Conservation (phyloP, 1,140 invertebrate species). For the Diorhabda carinulata region DNA sequence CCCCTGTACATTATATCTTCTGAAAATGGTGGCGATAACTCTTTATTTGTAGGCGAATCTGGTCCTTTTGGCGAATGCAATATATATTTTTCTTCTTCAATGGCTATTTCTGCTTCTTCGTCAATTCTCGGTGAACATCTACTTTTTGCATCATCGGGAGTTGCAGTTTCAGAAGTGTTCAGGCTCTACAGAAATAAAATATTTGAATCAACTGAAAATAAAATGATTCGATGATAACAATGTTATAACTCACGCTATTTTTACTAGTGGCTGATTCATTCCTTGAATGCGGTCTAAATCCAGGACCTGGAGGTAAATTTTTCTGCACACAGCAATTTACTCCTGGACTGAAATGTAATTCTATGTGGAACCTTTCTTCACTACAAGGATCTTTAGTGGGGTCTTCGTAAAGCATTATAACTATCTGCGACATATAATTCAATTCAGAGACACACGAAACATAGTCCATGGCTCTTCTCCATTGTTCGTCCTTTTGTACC, state of each 20-base stretch:
- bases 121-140: slow-evolving; percentile 61
- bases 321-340: slow-evolving; percentile 95
- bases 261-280: slow-evolving; percentile 66
- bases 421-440: slow-evolving; percentile 99
- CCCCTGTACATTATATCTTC: slow-evolving; percentile 15
- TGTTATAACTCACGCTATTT: slow-evolving; percentile 44
- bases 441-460: slow-evolving; percentile 95
- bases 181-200: slow-evolving; percentile 30
- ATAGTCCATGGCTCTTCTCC: slow-evolving; percentile 97
- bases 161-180: slow-evolving; percentile 44
- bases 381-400: slow-evolving; percentile 89
- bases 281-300: slow-evolving; percentile 85
- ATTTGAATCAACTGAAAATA: not conserved
- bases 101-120: slow-evolving; percentile 56
- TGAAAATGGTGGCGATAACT: slow-evolving; percentile 16
- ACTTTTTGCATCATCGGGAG: slow-evolving; percentile 44
- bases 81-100: slow-evolving; percentile 38
- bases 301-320: slow-evolving; percentile 87
- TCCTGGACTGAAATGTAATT: slow-evolving; percentile 96
- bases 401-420: slow-evolving; percentile 99
- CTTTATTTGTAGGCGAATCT: slow-evolving; percentile 22
- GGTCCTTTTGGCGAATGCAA: slow-evolving; percentile 20
- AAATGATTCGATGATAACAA: not conserved
- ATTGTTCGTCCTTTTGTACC: slow-evolving; percentile 90
- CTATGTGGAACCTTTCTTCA: slow-evolving; percentile 92